These are phyloP conservation scores for Clunio marinus DNA, from an alignment of 2,888 invertebrate genomes.

Conservation along the genomic window DNA sequence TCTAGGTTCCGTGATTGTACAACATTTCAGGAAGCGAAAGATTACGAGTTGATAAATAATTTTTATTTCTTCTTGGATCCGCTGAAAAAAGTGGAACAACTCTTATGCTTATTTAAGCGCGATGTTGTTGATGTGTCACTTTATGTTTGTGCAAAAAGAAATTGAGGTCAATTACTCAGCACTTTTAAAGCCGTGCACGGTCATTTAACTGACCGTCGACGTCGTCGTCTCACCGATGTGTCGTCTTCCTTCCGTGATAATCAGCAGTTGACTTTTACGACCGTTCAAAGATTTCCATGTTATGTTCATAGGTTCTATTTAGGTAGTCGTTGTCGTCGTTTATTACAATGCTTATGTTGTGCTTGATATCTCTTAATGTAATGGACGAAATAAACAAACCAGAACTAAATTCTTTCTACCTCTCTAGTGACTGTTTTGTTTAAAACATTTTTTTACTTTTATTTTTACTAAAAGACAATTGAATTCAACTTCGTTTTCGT, in stretches of 20 bases:
- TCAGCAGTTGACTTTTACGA: slow-evolving; percentile 30
- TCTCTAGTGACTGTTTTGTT: neutral
- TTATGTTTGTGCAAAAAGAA: slow-evolving; percentile 9
- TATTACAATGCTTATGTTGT: neutral
- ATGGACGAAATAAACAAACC: slow-evolving; percentile 6
- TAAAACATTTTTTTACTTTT: slow-evolving; percentile 21
- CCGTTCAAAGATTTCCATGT: slow-evolving; percentile 12
- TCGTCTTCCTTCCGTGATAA: slow-evolving; percentile 33
- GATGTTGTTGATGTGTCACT: slow-evolving; percentile 18
- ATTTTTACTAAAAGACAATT: slow-evolving; percentile 25
- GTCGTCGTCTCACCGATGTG: neutral
- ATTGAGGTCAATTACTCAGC: slow-evolving; percentile 22
- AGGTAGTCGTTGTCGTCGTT: too few species aligned
- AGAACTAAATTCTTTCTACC: slow-evolving; percentile 3
- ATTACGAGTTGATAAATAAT: too few species aligned
- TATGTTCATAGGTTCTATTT: too few species aligned
- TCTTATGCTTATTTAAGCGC: neutral
- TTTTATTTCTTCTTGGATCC: neutral
- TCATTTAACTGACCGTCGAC: neutral
- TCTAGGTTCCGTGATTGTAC: too few species aligned
- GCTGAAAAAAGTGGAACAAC: neutral
- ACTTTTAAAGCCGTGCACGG: neutral
- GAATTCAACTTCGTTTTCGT: slow-evolving; percentile 25
- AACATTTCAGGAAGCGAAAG: too few species aligned
- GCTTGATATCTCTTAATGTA: neutral